phyloP scores from a whole-genome alignment of 2,888 invertebrate species.

The Allygus modestus region DNA sequence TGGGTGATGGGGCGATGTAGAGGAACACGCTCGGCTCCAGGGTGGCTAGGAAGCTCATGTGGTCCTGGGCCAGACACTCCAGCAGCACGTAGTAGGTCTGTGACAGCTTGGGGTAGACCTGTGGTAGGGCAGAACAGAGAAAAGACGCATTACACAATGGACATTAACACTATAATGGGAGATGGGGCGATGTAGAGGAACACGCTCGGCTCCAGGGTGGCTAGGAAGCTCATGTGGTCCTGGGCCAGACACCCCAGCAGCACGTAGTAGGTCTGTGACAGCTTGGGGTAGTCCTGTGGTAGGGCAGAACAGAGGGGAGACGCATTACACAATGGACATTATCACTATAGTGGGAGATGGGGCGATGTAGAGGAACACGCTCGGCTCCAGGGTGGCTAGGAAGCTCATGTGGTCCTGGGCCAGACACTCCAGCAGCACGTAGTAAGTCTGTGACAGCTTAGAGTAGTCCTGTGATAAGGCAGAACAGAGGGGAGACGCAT shows the following conservation, averaged over 20 bases:
- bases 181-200: slow-evolving; percentile 88
- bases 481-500: no score
- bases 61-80: slow-evolving; percentile 97
- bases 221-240: slow-evolving; percentile 98
- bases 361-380: slow-evolving; percentile 97
- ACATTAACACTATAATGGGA: no score
- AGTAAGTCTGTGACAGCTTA: slow-evolving; percentile 97
- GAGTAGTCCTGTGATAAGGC: slow-evolving; percentile 95
- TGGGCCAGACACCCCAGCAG: slow-evolving; percentile 96
- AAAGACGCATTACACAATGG: no score
- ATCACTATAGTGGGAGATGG: no score
- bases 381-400: slow-evolving; percentile 94
- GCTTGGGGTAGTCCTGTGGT: slow-evolving; percentile 96
- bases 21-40: slow-evolving; percentile 96
- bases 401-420: slow-evolving; percentile 99
- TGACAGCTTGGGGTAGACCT: slow-evolving; percentile 98
- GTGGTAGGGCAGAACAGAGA: no score
- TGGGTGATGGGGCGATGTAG: no score
- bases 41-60: slow-evolving; percentile 96
- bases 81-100: slow-evolving; percentile 97
- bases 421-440: slow-evolving; percentile 94
- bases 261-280: slow-evolving; percentile 97
- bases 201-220: slow-evolving; percentile 95
- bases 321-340: no score
- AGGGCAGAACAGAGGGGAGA: no score